Conservation (phyloP, 2,888 invertebrate species). For the Aphodius sticticus region DNA sequence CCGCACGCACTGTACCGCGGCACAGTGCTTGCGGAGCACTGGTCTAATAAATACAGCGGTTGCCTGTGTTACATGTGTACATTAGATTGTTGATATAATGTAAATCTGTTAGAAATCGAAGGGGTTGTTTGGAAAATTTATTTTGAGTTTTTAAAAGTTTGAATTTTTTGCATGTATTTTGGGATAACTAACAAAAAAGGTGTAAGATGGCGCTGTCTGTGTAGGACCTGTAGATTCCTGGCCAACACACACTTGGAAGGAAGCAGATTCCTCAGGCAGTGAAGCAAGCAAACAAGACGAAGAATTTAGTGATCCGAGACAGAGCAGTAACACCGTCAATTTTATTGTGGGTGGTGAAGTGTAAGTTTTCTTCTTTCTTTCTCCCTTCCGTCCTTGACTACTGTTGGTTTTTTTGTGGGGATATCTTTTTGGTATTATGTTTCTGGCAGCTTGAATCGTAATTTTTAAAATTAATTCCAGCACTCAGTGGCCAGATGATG, state of each 20-base stretch:
- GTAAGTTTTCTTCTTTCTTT: constrained; percentile 51
- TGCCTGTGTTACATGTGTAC: neutral
- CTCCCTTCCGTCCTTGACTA: neutral
- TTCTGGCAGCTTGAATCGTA: neutral
- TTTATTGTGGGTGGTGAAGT: constrained; percentile 61
- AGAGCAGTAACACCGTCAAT: constrained; percentile 53
- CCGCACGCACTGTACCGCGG: too few relatives aligned
- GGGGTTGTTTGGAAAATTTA: neutral
- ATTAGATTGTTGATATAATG: neutral
- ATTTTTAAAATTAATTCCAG: constrained; percentile 37
- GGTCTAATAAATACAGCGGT: too few relatives aligned
- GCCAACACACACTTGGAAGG: constrained; percentile 58
- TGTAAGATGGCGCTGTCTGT: constrained; percentile 52
- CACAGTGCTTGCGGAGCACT: too few relatives aligned
- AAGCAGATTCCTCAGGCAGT: constrained; percentile 66
- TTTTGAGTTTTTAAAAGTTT: neutral
- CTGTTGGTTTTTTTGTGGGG: constrained; percentile 16
- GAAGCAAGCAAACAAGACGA: constrained; percentile 64
- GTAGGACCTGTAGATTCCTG: constrained; percentile 51
- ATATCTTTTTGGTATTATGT: neutral
- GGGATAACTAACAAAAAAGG: constrained; percentile 47
- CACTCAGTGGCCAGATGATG: constrained; percentile 47
- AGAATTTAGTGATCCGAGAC: constrained; percentile 46
- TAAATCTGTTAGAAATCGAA: neutral
- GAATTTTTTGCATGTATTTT: constrained; percentile 37